These are phyloP conservation scores for Hydrozoanthus gracilis DNA, from an alignment of 92 coral and sea anemone genomes.

Conservation along the genomic window DNA sequence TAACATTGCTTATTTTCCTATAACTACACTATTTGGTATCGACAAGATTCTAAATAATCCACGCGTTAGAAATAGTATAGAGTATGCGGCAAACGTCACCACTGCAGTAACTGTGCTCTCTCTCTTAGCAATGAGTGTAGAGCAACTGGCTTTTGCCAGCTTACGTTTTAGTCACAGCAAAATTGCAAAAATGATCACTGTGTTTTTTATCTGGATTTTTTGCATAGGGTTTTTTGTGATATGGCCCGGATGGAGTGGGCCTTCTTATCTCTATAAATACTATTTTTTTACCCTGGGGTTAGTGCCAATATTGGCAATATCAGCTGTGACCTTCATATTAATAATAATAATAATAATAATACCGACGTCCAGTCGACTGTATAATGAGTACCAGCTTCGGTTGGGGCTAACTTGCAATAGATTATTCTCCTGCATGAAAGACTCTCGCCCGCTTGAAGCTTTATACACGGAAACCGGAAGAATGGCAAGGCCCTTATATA, in stretches of 20 bases:
- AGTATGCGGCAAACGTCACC: not conserved
- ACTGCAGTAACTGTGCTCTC: slow-evolving; percentile 7
- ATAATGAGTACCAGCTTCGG: too few relatives aligned
- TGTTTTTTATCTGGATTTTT: slow-evolving; percentile 3
- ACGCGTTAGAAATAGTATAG: not conserved
- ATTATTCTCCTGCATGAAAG: too few relatives aligned
- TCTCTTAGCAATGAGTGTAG: slow-evolving; percentile 23
- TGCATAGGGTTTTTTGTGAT: slow-evolving; percentile 14
- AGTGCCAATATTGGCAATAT: too few relatives aligned
- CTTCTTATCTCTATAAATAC: too few relatives aligned
- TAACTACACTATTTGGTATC: not conserved
- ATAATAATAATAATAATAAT: not conserved
- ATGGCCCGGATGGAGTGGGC: not conserved
- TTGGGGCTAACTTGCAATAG: too few relatives aligned
- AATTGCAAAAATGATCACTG: not conserved
- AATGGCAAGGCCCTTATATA: too few relatives aligned
- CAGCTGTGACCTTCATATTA: too few relatives aligned
- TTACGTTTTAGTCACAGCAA: slow-evolving; percentile 9
- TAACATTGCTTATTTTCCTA: not conserved
- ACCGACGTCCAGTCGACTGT: too few relatives aligned
- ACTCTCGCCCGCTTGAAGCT: too few relatives aligned
- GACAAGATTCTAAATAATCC: not conserved
- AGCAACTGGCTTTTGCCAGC: slow-evolving; percentile 15
- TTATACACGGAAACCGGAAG: too few relatives aligned
- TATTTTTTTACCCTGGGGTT: too few relatives aligned